Evolutionary conservation across 1,140 invertebrate species (phyloP), one percentile per base, ranked within the genome.

Genomic region (Chionoecetes opilio): DNA sequence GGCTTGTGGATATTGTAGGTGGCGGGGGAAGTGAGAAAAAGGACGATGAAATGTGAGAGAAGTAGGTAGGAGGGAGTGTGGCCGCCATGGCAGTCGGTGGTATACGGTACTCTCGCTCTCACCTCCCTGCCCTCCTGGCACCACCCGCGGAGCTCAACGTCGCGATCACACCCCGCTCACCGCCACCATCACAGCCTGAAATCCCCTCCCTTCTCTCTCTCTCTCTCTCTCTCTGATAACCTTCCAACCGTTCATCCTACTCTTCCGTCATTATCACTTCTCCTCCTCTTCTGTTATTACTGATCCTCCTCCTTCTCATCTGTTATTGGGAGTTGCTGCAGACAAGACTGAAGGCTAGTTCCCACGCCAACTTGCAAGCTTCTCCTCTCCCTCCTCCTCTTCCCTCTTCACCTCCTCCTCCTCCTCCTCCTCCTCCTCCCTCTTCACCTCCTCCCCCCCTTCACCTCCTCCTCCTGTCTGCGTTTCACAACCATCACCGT

Each of bases 71-170:
- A 3, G 11, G 8, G 46, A 3, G 91, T 17, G 32, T 82, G 32
- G 91, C 11, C 21, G 91, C 9, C 11, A 11, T 29, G 75, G 91
- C 34, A 35, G 86, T 17, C 14, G 2, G 2, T 35, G 86, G 2
- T n/a, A 29, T 90, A 90, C 88, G 38, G 88, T 92, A 92, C 91
- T 41, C 35, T 37, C 91, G 21, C 91, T 46, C 91, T 85, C 91
- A 41, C 38, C 75, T 38, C 91, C 8, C 53, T 75, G 26, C 89
- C 89, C 38, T 26, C 63, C 34, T 82, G 63, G 21, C 91, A 37
- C 82, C 82, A 82, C 63, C 38, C 75, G 75, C 75, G 26, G 88
- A 53, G 88, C 88, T 53, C 6, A 8, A 46, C 88, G 88, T 53
- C 88, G 37, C n/a, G n/a, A n/a, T n/a, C n/a, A n/a, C n/a, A n/a